Evolutionary conservation across 2,888 invertebrate species (phyloP), one percentile per base, ranked within the genome.

Genomic region (Lissocephala sabroskyi): DNA sequence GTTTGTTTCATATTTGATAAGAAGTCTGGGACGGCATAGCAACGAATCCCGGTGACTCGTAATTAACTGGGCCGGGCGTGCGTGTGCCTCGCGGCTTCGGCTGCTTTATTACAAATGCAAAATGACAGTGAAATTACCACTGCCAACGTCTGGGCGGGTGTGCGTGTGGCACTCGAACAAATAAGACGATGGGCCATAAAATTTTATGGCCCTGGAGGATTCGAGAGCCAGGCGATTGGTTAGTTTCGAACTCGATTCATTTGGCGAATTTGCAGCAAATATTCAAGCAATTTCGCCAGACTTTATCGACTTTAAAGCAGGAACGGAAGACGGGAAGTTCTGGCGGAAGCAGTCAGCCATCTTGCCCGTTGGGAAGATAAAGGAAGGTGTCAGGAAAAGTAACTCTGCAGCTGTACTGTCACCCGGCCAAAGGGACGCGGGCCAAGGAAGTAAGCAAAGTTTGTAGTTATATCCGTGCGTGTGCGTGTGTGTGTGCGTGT

Each of bases 1-100:
- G 76, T 73, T 75, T 62, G 73, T 76, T 78, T 78, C 73, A 73
- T 73, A 78, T 73, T 73, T 73, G 79, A 75, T 73, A 78, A 78
- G 73, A 71, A 71, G 62, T 64, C 64, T 71, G 73, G 35, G 53
- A n/a, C 51, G 56, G 71, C 71, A 73, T 73, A 73, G 61, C 52
- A 48, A 13, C 36, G 48, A 29, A 14, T 29, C 10, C 3, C 13
- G 17, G 11, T 55, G 56, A 47, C 55, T 56, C 59, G 62, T 74
- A 70, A 70, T 70, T 70, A 77, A 59, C 62, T 52, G 28, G 50
- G 41, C 50, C 56, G 49, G 56, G 64, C 60, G 60, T 60, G 39
- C 47, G 17, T 52, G 49, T 52, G 59, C 56, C 58, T 54, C 61
- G 60, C 58, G 75, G 64, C 64, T 70, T 77, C n/a, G n/a, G 75